Evolutionary conservation across 2,888 invertebrate species (phyloP).

Genomic region (Artemia sp.): DNA sequence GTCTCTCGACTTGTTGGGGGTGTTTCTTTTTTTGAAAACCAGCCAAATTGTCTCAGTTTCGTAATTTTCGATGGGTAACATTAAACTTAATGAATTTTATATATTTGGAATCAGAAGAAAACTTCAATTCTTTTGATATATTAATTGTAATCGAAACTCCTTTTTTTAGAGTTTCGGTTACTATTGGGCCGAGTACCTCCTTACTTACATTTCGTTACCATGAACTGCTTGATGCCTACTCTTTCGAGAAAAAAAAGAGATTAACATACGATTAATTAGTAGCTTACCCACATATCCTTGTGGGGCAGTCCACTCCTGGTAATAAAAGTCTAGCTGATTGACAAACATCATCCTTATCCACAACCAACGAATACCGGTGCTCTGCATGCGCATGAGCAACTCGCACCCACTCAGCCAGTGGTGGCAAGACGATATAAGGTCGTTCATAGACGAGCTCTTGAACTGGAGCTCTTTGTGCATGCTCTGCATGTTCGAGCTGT

Average conservation of each 20-base stretch:
- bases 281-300: conserved; percentile 47
- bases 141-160: no score
- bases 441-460: conserved; percentile 67
- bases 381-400: conserved; percentile 66
- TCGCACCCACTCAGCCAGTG: conserved; percentile 75
- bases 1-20: no score
- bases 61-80: no score
- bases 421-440: conserved; percentile 70
- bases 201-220: no score
- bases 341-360: conserved; percentile 69
- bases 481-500: conserved; percentile 49
- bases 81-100: no score
- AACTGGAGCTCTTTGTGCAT: conserved; percentile 36
- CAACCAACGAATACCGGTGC: conserved; percentile 53
- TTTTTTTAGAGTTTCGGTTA: no score
- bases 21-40: no score
- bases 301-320: conserved; percentile 76
- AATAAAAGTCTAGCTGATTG: conserved; percentile 68
- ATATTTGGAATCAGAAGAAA: no score
- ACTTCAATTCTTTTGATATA: no score
- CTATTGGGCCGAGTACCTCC: no score
- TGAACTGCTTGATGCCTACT: no score
- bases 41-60: no score
- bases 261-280: conserved; percentile 6
- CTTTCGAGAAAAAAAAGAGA: not conserved